phyloP scores from a whole-genome alignment of 2,113 vertebrate genomes.

The Pseudolaguvia tuberculata region DNA sequence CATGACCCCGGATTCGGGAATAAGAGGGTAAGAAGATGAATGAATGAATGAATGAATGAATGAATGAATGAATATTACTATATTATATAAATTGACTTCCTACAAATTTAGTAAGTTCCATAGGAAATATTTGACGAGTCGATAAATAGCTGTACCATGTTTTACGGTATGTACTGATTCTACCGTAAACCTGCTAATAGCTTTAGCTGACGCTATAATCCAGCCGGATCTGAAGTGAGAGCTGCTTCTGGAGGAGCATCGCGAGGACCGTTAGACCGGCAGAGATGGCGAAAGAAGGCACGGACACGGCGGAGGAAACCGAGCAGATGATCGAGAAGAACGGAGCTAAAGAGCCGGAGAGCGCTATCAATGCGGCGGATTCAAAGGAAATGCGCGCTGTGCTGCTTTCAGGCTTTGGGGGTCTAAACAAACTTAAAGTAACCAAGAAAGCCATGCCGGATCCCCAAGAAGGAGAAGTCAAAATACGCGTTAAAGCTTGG shows the following conservation, averaged over 20 bases:
- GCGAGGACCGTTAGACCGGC: slow-evolving; percentile 31
- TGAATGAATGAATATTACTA: too few species aligned
- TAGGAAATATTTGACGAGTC: neutral
- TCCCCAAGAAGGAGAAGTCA: slow-evolving; percentile 88
- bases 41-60: too few species aligned
- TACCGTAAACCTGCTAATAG: slow-evolving; percentile 32
- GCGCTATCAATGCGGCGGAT: slow-evolving; percentile 63
- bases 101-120: too few species aligned
- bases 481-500: slow-evolving; percentile 97
- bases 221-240: neutral
- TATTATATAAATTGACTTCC: too few species aligned
- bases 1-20: too few species aligned
- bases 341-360: slow-evolving; percentile 65
- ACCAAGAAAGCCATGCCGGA: slow-evolving; percentile 87
- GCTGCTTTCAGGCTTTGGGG: slow-evolving; percentile 84
- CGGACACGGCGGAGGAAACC: slow-evolving; percentile 84
- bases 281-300: slow-evolving; percentile 85
- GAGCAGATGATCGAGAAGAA: slow-evolving; percentile 87
- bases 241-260: slow-evolving; percentile 12
- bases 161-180: neutral
- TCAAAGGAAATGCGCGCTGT: slow-evolving; percentile 92
- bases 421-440: slow-evolving; percentile 92
- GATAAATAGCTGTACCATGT: neutral
- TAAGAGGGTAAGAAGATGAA: too few species aligned
- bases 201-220: neutral